These are phyloP conservation scores for Eristalis arbustorum DNA, from an alignment of 2,888 invertebrate genomes.

Conservation along the genomic window DNA sequence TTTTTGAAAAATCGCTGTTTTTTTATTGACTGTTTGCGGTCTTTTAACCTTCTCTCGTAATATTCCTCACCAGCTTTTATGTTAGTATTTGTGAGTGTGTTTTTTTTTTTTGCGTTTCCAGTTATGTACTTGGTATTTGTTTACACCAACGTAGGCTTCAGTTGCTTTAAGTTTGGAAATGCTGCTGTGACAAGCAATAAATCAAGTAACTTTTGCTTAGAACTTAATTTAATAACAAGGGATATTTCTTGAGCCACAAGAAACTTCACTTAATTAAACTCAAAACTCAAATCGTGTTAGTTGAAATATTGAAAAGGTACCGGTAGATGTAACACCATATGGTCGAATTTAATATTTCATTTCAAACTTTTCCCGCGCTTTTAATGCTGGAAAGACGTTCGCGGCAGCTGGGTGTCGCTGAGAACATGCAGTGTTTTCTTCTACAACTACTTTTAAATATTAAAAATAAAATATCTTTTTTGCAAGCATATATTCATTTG, in stretches of 20 bases:
- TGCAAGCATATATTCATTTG: too few relatives aligned
- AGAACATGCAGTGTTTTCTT: slow-evolving; percentile 21
- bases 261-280: slow-evolving; percentile 55
- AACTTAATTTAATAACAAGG: slow-evolving; percentile 52
- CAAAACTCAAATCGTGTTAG: slow-evolving; percentile 39
- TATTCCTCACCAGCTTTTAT: slow-evolving; percentile 4
- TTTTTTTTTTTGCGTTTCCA: background rate
- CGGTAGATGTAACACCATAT: slow-evolving; percentile 50
- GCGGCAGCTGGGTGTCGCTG: slow-evolving; percentile 19
- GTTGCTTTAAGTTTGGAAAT: slow-evolving; percentile 41
- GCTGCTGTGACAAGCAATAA: slow-evolving; percentile 45
- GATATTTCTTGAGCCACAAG: slow-evolving; percentile 31
- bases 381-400: slow-evolving; percentile 16
- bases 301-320: slow-evolving; percentile 25
- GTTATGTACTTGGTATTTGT: background rate
- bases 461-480: background rate
- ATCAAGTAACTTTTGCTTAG: slow-evolving; percentile 54
- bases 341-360: slow-evolving; percentile 56
- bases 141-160: background rate
- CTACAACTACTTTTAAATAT: slow-evolving; percentile 14
- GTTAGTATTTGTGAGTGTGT: background rate
- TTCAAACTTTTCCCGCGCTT: slow-evolving; percentile 47
- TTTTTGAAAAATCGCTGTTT: slow-evolving; percentile 34
- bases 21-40: slow-evolving; percentile 59
- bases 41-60: slow-evolving; percentile 21